Evolutionary conservation across 2,797 vertebrate species (phyloP).

Genomic region (Darevskia mixta): DNA sequence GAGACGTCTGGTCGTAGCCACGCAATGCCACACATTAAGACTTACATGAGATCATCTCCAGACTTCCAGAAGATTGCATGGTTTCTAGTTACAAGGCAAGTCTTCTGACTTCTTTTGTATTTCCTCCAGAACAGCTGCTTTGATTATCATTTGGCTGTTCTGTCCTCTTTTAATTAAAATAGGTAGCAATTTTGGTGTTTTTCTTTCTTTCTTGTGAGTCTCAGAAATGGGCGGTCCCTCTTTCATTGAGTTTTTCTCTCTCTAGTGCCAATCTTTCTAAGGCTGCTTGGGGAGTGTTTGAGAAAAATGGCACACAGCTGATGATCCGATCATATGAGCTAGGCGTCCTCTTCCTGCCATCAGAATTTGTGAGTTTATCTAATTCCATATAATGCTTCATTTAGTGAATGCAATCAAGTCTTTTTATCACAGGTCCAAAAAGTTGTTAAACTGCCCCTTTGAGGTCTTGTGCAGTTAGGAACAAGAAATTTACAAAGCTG

Average conservation of each 20-base stretch:
- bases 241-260: constrained; percentile 35
- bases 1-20: constrained; percentile 89
- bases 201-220: not conserved
- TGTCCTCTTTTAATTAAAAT: not conserved
- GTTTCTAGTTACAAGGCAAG: constrained; percentile 96
- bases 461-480: not conserved
- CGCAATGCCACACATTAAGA: constrained; percentile 98
- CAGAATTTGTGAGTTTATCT: constrained; percentile 89
- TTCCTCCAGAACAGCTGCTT: not conserved
- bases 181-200: not conserved
- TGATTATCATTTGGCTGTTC: not conserved
- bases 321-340: constrained; percentile 98
- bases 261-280: constrained; percentile 95
- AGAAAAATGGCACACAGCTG: constrained; percentile 92
- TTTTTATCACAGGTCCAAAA: not conserved
- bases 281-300: constrained; percentile 94
- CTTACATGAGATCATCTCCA: constrained; percentile 91
- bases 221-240: too few species aligned
- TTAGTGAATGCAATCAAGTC: not conserved
- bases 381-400: not conserved
- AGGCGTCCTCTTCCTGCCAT: constrained; percentile 93
- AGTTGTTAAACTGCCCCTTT: not conserved
- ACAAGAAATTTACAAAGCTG: not conserved
- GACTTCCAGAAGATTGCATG: constrained; percentile 91
- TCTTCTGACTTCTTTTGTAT: not conserved